Evolutionary conservation across 2,797 vertebrate genomes (phyloP).

Genomic region (Lepus townsendii): DNA sequence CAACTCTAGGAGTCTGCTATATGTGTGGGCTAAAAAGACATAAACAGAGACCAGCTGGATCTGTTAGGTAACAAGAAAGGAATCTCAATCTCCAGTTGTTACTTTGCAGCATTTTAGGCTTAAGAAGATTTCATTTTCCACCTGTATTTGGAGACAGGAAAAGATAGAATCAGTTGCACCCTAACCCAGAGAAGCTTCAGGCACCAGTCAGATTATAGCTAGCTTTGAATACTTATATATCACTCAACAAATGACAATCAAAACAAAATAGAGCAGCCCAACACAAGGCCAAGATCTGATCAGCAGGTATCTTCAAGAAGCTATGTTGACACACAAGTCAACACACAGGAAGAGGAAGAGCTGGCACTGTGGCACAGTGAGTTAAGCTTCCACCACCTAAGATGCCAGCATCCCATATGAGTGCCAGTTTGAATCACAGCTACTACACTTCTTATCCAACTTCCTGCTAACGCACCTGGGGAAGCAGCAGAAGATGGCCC

Average conservation of each 20-base stretch:
- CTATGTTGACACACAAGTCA: conserved; percentile 32
- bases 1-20: conserved; percentile 24
- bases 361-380: too few species aligned
- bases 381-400: too few species aligned
- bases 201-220: conserved; percentile 74
- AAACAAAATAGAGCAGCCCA: neutral
- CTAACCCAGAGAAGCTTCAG: conserved; percentile 69
- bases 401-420: too few species aligned
- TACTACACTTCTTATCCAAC: too few species aligned
- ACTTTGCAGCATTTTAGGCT: conserved; percentile 65
- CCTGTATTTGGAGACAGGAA: conserved; percentile 65
- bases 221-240: conserved; percentile 42
- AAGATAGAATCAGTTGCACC: conserved; percentile 54
- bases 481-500: too few species aligned
- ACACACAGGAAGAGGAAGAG: conserved; percentile 73
- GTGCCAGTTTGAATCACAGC: too few species aligned
- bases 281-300: neutral
- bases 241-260: conserved; percentile 60
- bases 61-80: conserved; percentile 60
- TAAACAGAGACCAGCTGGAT: conserved; percentile 6
- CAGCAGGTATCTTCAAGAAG: conserved; percentile 36
- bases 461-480: too few species aligned
- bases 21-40: conserved; percentile 58
- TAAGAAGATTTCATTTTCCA: conserved; percentile 80
- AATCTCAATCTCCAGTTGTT: conserved; percentile 26